These are phyloP conservation scores for Melieria crassipennis DNA, from an alignment of 2,888 invertebrate species.

Conservation along the genomic window DNA sequence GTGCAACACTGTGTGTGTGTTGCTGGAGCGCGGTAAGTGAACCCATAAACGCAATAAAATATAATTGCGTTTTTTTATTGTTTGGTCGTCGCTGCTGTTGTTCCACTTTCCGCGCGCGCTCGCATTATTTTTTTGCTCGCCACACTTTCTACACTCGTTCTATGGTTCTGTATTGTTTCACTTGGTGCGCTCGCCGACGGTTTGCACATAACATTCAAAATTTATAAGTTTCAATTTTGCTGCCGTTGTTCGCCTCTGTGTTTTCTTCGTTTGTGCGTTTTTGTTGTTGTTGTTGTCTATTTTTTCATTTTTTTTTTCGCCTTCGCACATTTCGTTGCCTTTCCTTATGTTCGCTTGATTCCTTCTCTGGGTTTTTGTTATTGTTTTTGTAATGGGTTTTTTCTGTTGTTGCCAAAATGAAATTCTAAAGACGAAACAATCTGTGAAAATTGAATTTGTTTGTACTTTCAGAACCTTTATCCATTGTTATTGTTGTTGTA, in stretches of 20 bases:
- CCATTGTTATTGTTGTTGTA: too few relatives aligned
- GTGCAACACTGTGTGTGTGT: neutral
- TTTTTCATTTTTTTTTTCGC: constrained; percentile 17
- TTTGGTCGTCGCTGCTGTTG: constrained; percentile 8
- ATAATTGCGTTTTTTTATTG: constrained; percentile 27
- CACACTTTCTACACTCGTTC: constrained; percentile 3
- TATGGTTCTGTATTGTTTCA: constrained; percentile 10
- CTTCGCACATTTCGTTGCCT: neutral
- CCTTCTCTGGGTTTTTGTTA: too few relatives aligned
- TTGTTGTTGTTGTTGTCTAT: neutral
- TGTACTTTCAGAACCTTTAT: neutral
- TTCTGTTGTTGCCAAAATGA: neutral
- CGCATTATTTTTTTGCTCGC: neutral
- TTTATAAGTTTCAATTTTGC: constrained; percentile 28
- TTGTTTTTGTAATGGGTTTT: neutral
- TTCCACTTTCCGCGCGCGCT: constrained; percentile 4
- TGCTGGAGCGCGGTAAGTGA: constrained; percentile 8
- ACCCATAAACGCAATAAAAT: constrained; percentile 29
- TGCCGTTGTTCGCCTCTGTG: constrained; percentile 10
- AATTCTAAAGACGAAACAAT: constrained; percentile 16
- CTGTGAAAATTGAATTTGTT: constrained; percentile 25
- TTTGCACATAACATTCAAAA: constrained; percentile 24
- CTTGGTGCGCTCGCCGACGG: neutral
- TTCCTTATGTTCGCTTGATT: neutral
- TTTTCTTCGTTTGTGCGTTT: too few relatives aligned